Evolutionary conservation across 2,797 vertebrate species (phyloP).

Genomic region (Eleutherodactylus coqui): DNA sequence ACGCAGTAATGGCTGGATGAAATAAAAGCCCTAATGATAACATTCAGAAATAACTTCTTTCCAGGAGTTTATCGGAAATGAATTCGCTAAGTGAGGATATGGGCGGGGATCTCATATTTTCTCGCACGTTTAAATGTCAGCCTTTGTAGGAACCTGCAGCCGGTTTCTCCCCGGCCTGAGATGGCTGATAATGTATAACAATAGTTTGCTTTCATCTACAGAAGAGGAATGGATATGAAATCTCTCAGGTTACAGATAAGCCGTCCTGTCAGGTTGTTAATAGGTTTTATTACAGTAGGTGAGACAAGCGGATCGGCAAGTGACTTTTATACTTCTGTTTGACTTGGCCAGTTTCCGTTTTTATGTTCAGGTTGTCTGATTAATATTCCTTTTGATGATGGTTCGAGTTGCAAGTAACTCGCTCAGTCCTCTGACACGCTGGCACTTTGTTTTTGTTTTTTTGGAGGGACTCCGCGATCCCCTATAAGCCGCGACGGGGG

Average conservation of each 20-base stretch:
- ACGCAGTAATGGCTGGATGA: background rate
- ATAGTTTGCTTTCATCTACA: background rate
- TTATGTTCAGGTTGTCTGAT: background rate
- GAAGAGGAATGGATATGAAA: background rate
- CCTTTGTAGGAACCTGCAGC: slow-evolving; percentile 4
- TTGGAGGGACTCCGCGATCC: no score
- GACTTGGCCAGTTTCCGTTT: background rate
- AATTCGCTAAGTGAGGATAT: background rate
- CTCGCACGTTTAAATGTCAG: background rate
- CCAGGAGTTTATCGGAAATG: background rate
- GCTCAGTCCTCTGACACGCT: no score
- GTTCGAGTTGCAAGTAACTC: background rate
- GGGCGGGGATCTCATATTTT: background rate
- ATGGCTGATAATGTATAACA: background rate
- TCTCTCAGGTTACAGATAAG: background rate
- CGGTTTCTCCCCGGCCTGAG: background rate
- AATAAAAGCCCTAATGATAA: background rate
- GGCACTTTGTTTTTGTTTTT: no score
- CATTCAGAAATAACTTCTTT: background rate
- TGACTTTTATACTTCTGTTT: background rate
- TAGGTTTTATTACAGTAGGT: background rate
- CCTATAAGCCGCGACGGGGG: no score
- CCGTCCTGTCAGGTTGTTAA: background rate
- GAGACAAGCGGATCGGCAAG: no score
- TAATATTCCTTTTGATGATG: background rate